Conservation (phyloP, 2,797 vertebrate genomes). For the Nyctalus aviator region DNA sequence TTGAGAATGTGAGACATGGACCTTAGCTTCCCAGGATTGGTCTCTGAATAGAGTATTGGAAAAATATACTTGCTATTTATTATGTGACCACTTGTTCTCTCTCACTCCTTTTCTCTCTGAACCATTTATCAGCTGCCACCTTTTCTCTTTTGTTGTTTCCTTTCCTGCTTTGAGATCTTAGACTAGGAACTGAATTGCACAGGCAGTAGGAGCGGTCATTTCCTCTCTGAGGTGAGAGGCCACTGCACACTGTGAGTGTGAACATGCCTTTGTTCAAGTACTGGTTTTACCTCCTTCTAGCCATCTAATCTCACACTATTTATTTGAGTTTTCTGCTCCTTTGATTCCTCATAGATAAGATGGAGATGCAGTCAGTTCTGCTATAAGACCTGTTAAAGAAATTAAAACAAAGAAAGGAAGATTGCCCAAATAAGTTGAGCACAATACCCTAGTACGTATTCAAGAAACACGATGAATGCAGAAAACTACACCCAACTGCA, state of each 20-base stretch:
- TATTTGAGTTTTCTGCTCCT: neutral
- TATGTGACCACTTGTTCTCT: neutral
- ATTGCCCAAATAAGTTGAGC: neutral
- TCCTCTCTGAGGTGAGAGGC: neutral
- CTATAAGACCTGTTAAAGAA: neutral
- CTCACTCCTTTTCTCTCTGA: neutral
- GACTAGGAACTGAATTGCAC: neutral
- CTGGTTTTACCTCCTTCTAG: neutral
- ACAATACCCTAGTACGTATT: neutral
- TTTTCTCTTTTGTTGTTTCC: neutral
- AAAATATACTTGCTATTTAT: neutral
- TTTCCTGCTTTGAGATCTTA: slow-evolving; percentile 4
- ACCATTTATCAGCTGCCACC: neutral
- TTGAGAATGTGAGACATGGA: neutral
- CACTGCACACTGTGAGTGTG: neutral
- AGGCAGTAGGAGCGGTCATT: neutral
- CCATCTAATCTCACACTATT: neutral
- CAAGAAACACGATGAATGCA: neutral
- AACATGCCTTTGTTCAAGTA: neutral
- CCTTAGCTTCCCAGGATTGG: neutral
- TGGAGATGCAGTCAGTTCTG: neutral
- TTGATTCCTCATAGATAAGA: neutral
- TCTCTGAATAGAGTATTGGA: neutral
- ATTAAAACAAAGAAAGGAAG: neutral
- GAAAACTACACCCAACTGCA: neutral